phyloP scores from a whole-genome alignment of 2,888 invertebrate species.

The Drosophila koepferae region DNA sequence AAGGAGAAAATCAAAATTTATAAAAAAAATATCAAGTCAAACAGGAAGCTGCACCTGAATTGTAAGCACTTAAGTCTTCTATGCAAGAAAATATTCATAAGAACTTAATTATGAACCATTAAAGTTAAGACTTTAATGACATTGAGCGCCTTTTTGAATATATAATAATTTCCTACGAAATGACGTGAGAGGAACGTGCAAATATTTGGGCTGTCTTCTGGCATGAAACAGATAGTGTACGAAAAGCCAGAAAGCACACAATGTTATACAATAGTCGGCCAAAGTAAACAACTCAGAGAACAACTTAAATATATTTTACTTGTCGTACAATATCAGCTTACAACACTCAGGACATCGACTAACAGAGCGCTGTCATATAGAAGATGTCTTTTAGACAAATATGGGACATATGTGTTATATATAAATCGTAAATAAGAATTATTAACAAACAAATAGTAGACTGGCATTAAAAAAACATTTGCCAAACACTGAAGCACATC shows the following conservation, averaged over 20 bases:
- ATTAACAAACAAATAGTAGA: constrained; percentile 23
- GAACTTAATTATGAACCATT: background rate
- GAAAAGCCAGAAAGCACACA: constrained; percentile 14
- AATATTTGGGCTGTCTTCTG: constrained; percentile 10
- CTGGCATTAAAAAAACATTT: constrained; percentile 66
- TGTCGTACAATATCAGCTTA: constrained; percentile 28
- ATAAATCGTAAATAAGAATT: constrained; percentile 37
- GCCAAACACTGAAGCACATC: constrained; percentile 48
- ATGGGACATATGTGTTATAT: background rate
- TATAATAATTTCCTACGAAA: background rate
- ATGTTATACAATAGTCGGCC: constrained; percentile 22
- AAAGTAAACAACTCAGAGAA: constrained; percentile 30
- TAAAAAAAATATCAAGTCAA: background rate
- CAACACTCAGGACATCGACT: constrained; percentile 18
- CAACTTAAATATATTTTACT: constrained; percentile 4
- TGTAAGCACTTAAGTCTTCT: background rate
- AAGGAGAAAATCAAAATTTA: background rate
- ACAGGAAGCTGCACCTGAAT: background rate
- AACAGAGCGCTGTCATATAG: background rate
- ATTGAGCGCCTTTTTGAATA: background rate
- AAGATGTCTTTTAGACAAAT: background rate
- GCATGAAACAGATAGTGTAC: constrained; percentile 10
- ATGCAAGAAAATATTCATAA: background rate
- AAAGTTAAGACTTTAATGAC: constrained; percentile 6
- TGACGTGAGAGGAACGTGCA: background rate